Evolutionary conservation across 1,140 invertebrate genomes (phyloP), one percentile per base, ranked within the genome.

Genomic region (Drosophila sturtevanti): DNA sequence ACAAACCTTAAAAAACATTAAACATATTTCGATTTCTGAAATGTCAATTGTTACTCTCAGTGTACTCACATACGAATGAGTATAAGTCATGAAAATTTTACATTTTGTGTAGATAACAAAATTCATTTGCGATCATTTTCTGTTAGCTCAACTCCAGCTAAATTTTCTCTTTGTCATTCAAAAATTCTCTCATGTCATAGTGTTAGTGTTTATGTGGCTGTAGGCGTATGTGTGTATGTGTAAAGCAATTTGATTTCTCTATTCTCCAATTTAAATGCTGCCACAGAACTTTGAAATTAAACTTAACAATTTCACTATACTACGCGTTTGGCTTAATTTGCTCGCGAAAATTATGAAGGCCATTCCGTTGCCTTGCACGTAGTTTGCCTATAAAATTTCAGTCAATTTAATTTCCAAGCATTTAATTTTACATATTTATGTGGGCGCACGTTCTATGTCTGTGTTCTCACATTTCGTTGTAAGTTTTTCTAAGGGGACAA

Each of bases 361-460:
- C 35, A 41, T 38, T 63, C 34, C 12, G 37, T 63, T 63, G 60
- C 60, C 41, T 63, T 41, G 44, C 60, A 63, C 60, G 60, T 63
- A 63, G 37, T 63, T 63, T 63, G 44, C 41, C 60, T 31, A 63
- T 63, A 63, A 63, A 63, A 63, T 63, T 63, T 63, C 60, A 63
- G 60, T 63, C 60, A 63, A 63, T 63, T 63, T 63, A 38, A 63
- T 63, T 63, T 63, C 41, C 54, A 4, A 51, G 18, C 60, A 63
- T 63, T 63, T 63, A 56, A 63, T 63, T 63, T 65, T 55, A 54
- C 63, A 65, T 55, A 56, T 65, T 65, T 65, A 65, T 55, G 63
- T 37, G 27, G 48, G 16, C 34, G 48, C 54, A 56, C 48, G 48
- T 34, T 56, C 31, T 60, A 35, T 48, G 34, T 41, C 31, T 41